phyloP scores from a whole-genome alignment of 2,113 vertebrate species.

The Anguilla rostrata region DNA sequence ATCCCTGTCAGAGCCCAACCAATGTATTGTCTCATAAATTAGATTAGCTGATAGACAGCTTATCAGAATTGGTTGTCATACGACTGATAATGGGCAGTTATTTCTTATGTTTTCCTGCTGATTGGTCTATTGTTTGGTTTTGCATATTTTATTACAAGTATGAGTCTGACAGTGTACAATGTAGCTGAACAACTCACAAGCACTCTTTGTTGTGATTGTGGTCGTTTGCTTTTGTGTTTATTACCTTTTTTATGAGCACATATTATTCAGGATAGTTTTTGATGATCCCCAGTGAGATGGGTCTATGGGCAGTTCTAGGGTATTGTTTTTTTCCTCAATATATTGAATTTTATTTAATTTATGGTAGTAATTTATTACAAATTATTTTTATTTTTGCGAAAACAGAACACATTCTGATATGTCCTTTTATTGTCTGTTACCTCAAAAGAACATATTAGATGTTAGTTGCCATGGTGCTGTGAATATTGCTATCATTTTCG shows the following conservation, averaged over 20 bases:
- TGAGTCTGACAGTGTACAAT: background rate
- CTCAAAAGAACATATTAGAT: background rate
- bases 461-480: background rate
- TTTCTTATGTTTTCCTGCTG: background rate
- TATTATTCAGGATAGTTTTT: too few relatives aligned
- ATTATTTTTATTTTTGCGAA: too few relatives aligned
- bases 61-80: background rate
- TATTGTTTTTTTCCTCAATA: too few relatives aligned
- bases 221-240: background rate
- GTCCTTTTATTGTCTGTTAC: too few relatives aligned
- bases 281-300: too few relatives aligned
- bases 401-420: too few relatives aligned
- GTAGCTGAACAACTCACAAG: background rate
- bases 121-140: slow-evolving; percentile 3
- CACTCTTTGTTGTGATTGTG: background rate
- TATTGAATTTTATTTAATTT: too few relatives aligned
- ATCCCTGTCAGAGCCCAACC: background rate
- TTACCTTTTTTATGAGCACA: background rate
- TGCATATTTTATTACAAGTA: background rate
- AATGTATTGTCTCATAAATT: background rate
- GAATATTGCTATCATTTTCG: background rate
- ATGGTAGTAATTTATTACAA: too few relatives aligned
- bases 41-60: background rate
- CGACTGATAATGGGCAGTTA: background rate
- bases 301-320: too few relatives aligned